Conservation (phyloP, 1,140 invertebrate genomes). For the Geopemphigus sp. region DNA sequence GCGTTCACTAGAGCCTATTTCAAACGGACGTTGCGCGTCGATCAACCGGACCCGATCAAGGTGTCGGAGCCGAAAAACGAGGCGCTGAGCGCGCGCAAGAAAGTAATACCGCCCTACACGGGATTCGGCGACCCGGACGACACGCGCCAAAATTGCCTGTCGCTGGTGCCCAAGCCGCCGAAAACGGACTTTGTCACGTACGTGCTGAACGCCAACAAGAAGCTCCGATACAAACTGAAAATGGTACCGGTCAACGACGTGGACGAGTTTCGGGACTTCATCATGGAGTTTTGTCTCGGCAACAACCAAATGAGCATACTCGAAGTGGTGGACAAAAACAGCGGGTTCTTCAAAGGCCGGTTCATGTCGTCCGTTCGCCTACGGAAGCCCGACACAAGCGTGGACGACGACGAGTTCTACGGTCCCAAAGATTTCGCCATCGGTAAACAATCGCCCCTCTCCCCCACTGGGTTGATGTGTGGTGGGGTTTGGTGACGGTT, state of each 20-base stretch:
- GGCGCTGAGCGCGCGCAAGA: no score
- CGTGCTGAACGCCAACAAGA: constrained; percentile 1
- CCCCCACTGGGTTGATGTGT: no score
- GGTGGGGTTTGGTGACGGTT: no score
- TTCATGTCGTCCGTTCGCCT: not conserved
- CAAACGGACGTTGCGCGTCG: constrained; percentile 51
- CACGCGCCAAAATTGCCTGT: constrained; percentile 67
- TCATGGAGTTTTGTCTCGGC: constrained; percentile 23
- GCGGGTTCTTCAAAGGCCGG: not conserved
- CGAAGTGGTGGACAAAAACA: not conserved
- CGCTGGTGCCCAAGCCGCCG: constrained; percentile 67
- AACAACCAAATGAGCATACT: not conserved
- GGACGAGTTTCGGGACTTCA: not conserved
- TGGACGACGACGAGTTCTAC: not conserved
- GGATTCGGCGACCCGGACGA: constrained; percentile 72
- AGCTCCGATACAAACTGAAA: constrained; percentile 18
- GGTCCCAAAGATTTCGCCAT: constrained; percentile 29
- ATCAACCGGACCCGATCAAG: constrained; percentile 51
- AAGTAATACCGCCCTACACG: constrained; percentile 62
- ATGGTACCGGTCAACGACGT: not conserved
- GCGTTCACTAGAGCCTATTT: constrained; percentile 76
- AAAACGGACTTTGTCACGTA: constrained; percentile 56
- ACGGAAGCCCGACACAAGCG: not conserved
- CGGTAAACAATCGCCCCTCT: not conserved
- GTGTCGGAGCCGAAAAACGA: no score